These are phyloP conservation scores for Trichacis sp. DNA, from an alignment of 2,888 invertebrate species.

Conservation along the genomic window DNA sequence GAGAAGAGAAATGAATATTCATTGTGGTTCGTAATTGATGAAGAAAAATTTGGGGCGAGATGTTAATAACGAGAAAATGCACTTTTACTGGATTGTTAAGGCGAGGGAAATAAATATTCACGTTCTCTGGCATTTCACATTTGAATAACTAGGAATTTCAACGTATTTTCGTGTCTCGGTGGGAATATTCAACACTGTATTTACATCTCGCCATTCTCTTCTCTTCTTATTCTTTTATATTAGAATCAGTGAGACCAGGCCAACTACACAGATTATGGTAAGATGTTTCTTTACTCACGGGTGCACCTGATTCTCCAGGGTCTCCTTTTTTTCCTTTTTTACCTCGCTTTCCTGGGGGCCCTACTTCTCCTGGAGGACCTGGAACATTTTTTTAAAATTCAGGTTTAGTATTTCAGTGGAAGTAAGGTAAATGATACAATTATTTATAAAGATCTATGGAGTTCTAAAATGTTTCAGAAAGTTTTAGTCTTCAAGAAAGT, in stretches of 20 bases:
- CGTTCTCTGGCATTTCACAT: conserved; percentile 27
- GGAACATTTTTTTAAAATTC: conserved; percentile 69
- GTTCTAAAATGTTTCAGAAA: too few relatives aligned
- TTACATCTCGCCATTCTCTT: conserved; percentile 35
- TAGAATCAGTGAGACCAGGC: conserved; percentile 17
- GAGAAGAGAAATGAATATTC: conserved; percentile 11
- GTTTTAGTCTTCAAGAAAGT: too few relatives aligned
- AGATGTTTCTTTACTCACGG: conserved; percentile 74
- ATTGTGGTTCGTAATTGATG: too few relatives aligned
- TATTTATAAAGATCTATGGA: too few relatives aligned
- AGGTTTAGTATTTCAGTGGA: too few relatives aligned
- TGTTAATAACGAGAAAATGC: neutral
- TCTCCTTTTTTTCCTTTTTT: conserved; percentile 92
- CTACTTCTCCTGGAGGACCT: conserved; percentile 82
- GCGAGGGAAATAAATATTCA: conserved; percentile 29
- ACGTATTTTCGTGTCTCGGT: conserved; percentile 25
- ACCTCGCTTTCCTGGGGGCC: conserved; percentile 88
- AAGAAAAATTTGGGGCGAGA: neutral
- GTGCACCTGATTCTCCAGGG: conserved; percentile 80
- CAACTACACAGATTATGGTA: conserved; percentile 30
- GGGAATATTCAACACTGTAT: conserved; percentile 41
- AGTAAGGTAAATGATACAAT: too few relatives aligned
- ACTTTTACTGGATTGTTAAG: conserved; percentile 18
- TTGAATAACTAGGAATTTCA: conserved; percentile 14
- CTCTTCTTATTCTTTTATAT: conserved; percentile 31